Evolutionary conservation across 2,888 invertebrate genomes (phyloP), one percentile per base, ranked within the genome.

Genomic region (Temnothorax unifasciatus): DNA sequence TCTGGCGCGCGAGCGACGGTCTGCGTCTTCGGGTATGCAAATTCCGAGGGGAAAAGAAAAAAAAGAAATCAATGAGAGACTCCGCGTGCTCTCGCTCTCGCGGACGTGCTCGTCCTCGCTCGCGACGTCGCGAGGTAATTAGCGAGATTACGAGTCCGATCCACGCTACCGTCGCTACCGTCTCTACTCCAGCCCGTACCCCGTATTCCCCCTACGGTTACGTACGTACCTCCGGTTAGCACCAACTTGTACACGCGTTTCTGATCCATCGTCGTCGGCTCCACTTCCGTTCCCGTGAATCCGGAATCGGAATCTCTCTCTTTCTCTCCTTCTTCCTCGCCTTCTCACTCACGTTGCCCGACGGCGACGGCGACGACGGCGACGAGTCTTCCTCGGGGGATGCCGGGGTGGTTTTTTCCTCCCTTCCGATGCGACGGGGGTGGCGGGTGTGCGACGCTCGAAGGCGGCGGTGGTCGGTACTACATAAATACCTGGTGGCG

Each of bases 171-270:
- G 25, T 25, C 25, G 25, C 2, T 3, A 29, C 3, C 29, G 29
- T 29, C 29, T 29, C 29, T 29, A 29, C 29, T 29, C 29, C 29
- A 3, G 29, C 29, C 29, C 2, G 29, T 29, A 29, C 29, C 29
- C 29, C 0, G 3, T 29, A 29, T 21, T 3, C 29, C 29, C 29
- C 29, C 29, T 3, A 2, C 3, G 29, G 3, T 29, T 29, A 29
- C 29, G 29, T 25, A 95, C 97, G 96, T 96, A 98, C 98, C 98
- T 96, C 98, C 98, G 91, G 98, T 98, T 90, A 98, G 96, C 90
- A 98, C 98, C 92, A 98, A 96, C 95, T 97, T 97, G 96, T 98
- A 98, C 91, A 98, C 96, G 91, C 97, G 97, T 95, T 97, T 97
- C 93, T 96, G 96, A 92, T 95, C 95, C 95, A 95, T 95, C 68